Evolutionary conservation across 2,113 vertebrate species (phyloP).

Genomic region (Pseudolaguvia tuberculata): DNA sequence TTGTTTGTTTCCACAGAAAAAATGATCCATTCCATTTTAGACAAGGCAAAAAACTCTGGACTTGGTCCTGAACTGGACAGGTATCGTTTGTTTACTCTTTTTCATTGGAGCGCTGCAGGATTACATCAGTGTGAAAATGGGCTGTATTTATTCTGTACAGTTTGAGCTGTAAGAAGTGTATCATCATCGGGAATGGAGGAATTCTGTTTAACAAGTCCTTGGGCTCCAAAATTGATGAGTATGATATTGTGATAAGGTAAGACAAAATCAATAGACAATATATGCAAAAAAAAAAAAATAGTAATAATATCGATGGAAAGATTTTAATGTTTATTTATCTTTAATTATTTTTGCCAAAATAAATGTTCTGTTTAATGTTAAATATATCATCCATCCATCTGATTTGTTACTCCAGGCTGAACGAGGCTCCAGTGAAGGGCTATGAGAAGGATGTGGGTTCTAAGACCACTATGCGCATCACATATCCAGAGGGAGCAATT

Average conservation of each 20-base stretch:
- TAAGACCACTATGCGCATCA: slow-evolving; percentile 95
- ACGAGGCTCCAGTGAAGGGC: slow-evolving; percentile 86
- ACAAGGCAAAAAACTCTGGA: slow-evolving; percentile 81
- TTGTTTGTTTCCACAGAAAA: slow-evolving; percentile 71
- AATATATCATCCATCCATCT: background rate
- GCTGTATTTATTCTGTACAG: slow-evolving; percentile 56
- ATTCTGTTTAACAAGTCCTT: slow-evolving; percentile 94
- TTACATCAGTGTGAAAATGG: background rate
- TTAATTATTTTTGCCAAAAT: background rate
- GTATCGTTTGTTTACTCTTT: slow-evolving; percentile 58
- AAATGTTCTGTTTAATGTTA: background rate
- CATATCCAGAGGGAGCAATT: slow-evolving; percentile 95
- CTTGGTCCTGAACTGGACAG: slow-evolving; percentile 85
- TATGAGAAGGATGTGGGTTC: slow-evolving; percentile 88
- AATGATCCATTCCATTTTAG: slow-evolving; percentile 88
- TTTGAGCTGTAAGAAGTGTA: slow-evolving; percentile 86
- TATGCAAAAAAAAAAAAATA: too few species aligned
- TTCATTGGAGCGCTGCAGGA: background rate
- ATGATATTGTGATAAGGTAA: slow-evolving; percentile 93
- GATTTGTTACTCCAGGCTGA: slow-evolving; percentile 74
- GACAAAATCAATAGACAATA: slow-evolving; percentile 37
- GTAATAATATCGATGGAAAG: too few species aligned
- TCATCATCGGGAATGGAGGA: slow-evolving; percentile 94
- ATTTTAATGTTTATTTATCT: background rate
- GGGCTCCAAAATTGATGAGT: slow-evolving; percentile 88